phyloP scores from a whole-genome alignment of 1,140 invertebrate genomes.

The Hypsibius dujardini region DNA sequence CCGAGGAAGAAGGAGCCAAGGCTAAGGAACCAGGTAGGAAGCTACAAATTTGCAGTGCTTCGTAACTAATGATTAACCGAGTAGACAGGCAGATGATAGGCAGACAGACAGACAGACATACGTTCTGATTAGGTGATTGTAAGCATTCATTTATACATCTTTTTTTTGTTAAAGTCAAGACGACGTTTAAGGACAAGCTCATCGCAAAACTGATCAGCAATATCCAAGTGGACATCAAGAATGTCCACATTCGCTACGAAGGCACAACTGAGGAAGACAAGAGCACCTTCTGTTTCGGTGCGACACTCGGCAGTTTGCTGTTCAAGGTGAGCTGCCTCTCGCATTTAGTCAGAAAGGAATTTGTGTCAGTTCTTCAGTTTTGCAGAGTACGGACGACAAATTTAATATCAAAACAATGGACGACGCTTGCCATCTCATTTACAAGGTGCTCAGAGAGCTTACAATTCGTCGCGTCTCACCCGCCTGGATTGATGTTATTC shows the following conservation, averaged over 20 bases:
- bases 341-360: background rate
- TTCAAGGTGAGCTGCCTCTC: conserved; percentile 34
- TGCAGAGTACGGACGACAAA: conserved; percentile 62
- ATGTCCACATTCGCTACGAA: conserved; percentile 89
- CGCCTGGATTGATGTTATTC: background rate
- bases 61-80: too few species aligned
- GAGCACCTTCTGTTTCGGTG: conserved; percentile 65
- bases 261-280: conserved; percentile 57
- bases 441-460: conserved; percentile 44
- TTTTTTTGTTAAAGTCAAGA: conserved; percentile 41
- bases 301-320: conserved; percentile 59
- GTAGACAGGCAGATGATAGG: too few species aligned
- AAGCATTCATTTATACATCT: background rate
- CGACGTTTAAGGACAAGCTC: conserved; percentile 86
- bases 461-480: background rate
- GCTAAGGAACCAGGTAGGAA: conserved; percentile 54
- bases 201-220: conserved; percentile 90
- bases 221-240: conserved; percentile 76
- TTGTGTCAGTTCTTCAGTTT: conserved; percentile 7
- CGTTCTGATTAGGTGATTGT: too few species aligned
- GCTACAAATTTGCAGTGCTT: too few species aligned
- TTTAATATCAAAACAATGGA: conserved; percentile 59
- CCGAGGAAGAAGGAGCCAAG: conserved; percentile 47
- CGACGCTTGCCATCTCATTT: conserved; percentile 61
- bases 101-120: too few species aligned